Base-by-base conservation (phyloP, 2,113 vertebrate genomes). In the Carlito syrichta region DNA sequence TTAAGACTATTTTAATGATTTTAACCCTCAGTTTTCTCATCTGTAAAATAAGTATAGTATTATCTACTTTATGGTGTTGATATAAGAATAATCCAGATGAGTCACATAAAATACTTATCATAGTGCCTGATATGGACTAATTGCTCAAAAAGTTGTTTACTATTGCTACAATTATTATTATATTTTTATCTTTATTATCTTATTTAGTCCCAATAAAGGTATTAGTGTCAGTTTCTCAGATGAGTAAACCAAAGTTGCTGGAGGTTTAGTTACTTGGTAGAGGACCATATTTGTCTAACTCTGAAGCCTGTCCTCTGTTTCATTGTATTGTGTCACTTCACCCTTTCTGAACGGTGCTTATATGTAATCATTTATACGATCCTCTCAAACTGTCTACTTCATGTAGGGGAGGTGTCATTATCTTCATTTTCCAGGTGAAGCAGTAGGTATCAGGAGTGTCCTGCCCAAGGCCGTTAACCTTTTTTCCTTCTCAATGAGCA, bases 131-230 rank as follows among this genome's bases (percentile, higher is more conserved):
- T 38, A 45, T 40, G 19, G 38, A 73, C 4, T 27, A 63, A 32
- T 66, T 83, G 71, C 66, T 84, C 50, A 38, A 52, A 94, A 93
- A 73, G 43, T 79, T 93, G 27, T 76, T 95, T 85, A n/a, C n/a
- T 91, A 3, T 91, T 54, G 48, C 22, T 86, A 14, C 45, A 94
- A 1, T 52, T 96, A 30, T 27, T 52, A 12, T 43, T 56, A 30
- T 35, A 40, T 58, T 87, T 94, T 91, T 84, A 77, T 58, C 30
- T 92, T 63, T 30, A 54, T 82, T 74, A 30, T 92, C 30, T 77
- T 86, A 45, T 27, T 76, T 86, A 63, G 79, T 92, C 48, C 81
- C 13, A 73, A 48, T 94, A 77, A 94, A 38, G 68, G 13, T 79
- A 54, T 84, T 94, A 54, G 69, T 52, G 93, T 87, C 84, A 48